Conservation (phyloP, 2,888 invertebrate genomes). For the Mesorhabditis sp. region DNA sequence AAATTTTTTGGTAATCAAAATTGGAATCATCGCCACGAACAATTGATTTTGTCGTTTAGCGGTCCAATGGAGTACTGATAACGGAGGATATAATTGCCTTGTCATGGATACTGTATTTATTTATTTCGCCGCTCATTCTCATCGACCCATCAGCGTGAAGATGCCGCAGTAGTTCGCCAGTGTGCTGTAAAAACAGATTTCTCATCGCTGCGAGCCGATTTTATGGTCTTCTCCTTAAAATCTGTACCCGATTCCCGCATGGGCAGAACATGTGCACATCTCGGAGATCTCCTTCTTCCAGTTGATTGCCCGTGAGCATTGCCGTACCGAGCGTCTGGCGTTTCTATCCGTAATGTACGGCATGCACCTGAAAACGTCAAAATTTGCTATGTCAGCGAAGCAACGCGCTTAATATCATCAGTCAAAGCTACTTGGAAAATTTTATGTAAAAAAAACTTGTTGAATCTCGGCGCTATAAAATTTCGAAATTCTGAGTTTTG, state of each 20-base stretch:
- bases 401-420: no score
- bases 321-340: neutral
- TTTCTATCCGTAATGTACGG: neutral
- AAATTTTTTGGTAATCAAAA: no score
- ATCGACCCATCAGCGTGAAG: constrained; percentile 2
- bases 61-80: no score
- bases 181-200: neutral
- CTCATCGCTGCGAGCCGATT: neutral
- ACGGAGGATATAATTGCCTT: no score
- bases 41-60: no score
- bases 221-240: neutral
- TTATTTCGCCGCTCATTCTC: neutral
- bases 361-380: neutral
- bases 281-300: constrained; percentile 3
- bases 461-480: no score
- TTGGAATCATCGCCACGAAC: no score
- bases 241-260: neutral
- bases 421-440: no score
- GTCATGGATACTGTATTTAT: no score
- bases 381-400: neutral
- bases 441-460: no score
- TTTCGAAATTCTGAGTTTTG: no score
- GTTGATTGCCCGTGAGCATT: constrained; percentile 6
- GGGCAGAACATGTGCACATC: constrained; percentile 1
- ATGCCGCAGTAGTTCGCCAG: neutral